phyloP scores from a whole-genome alignment of 2,888 invertebrate species.

The Pediacus dermestoides region DNA sequence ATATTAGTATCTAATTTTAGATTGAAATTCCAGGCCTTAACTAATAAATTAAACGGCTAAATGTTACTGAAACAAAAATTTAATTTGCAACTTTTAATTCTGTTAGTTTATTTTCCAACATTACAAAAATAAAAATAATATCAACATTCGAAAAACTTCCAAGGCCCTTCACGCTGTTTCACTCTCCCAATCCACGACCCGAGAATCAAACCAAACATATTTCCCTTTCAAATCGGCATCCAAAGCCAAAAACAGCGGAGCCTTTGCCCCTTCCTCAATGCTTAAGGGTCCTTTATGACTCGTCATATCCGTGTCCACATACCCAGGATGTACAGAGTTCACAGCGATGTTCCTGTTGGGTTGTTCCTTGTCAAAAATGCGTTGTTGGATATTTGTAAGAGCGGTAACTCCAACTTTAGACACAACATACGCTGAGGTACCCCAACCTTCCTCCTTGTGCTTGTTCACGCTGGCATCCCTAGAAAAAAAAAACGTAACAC shows the following conservation, averaged over 20 bases:
- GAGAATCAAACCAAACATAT: conserved; percentile 61
- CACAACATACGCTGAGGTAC: conserved; percentile 59
- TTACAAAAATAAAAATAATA: no score
- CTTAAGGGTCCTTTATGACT: conserved; percentile 61
- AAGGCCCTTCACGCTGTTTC: no score
- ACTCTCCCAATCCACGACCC: conserved; percentile 61
- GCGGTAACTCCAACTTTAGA: conserved; percentile 74
- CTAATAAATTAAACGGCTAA: no score
- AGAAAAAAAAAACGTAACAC: conserved; percentile 21
- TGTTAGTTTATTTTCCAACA: no score
- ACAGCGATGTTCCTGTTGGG: conserved; percentile 60
- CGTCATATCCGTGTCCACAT: conserved; percentile 75
- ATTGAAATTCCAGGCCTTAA: no score
- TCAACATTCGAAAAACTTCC: no score
- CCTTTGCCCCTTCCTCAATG: conserved; percentile 58
- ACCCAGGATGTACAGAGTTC: conserved; percentile 71
- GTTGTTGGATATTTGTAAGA: conserved; percentile 64
- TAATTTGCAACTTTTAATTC: no score
- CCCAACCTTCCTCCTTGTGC: conserved; percentile 39
- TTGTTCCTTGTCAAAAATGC: conserved; percentile 52
- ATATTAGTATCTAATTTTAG: no score
- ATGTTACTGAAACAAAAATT: no score
- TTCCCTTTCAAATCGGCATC: conserved; percentile 61
- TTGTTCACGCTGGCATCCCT: conserved; percentile 37
- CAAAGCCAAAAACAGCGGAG: conserved; percentile 62